phyloP scores from a whole-genome alignment of 2,113 vertebrate species.

The Cyanocitta stelleri region DNA sequence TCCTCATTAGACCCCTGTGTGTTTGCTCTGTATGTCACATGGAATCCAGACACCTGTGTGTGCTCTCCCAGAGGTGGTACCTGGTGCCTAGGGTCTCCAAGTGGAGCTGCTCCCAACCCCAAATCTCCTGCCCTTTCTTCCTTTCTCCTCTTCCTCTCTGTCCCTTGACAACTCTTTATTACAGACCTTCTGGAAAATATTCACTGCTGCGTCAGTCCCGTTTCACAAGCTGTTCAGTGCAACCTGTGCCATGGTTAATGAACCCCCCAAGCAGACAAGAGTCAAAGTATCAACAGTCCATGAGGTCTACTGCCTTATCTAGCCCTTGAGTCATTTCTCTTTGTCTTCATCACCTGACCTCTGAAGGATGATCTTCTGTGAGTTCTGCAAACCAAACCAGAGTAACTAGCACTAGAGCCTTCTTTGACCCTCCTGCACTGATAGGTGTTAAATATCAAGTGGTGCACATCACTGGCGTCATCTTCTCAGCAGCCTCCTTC shows the following conservation, averaged over 20 bases:
- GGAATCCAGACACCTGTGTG: rapidly evolving
- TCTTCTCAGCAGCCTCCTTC: not conserved
- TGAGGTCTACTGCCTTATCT: not conserved
- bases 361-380: not conserved
- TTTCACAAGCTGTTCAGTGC: not conserved
- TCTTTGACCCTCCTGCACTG: not conserved
- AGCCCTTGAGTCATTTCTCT: not conserved
- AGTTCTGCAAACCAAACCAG: not conserved
- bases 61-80: not conserved
- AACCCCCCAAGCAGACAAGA: not conserved
- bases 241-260: not conserved
- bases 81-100: not conserved
- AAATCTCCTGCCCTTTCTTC: not conserved
- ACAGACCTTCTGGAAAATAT: not conserved
- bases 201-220: not conserved
- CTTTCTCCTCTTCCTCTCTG: not conserved
- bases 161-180: not conserved
- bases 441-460: not conserved
- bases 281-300: not conserved
- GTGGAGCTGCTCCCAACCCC: rapidly evolving
- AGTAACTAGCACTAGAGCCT: not conserved
- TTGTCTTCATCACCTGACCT: not conserved
- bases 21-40: not conserved
- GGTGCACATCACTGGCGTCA: not conserved
- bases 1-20: too few relatives aligned